Evolutionary conservation across 2,888 invertebrate species (phyloP), one percentile per base, ranked within the genome.

Genomic region (Limnephilus rhombicus): DNA sequence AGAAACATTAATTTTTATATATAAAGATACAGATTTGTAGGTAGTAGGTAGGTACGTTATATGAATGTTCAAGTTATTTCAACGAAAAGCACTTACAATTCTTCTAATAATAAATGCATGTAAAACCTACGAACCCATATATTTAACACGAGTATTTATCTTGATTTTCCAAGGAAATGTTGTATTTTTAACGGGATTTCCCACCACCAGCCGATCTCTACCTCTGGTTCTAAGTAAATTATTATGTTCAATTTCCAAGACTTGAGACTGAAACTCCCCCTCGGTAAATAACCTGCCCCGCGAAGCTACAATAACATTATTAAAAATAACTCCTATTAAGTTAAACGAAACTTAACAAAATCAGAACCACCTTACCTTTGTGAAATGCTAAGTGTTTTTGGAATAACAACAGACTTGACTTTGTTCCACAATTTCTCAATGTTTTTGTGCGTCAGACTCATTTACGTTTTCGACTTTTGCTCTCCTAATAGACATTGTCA

Each of bases 291-390:
- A 12, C 29, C 81, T 24, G 24, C 68, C 24, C 89, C 41, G 49
- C 34, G n/a, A n/a, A 37, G 41, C 89, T 37, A 81, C 80, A 81
- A 45, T 81, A 90, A 90, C 53, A 83, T 37, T 83, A 83, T 83
- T 83, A 83, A 83, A 83, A 83, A 83, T 83, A 83, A 90, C 85
- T 90, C 53, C 83, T 82, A 90, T 90, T 90, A 90, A 90, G 80
- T 90, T 90, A 53, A 91, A 80, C n/a, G 91, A 91, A 82, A 87
- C 88, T 91, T 91, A 92, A 92, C 89, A 85, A 91, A 91, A 92
- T 92, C 92, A 90, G 89, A 85, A 80, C 89, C 68, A 81, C 80
- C 91, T 91, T 91, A 89, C 90, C 91, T 90, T 91, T 86, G 80
- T 88, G 81, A 80, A 81, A 88, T 53, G 87, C 68, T 41, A 85